These are phyloP conservation scores for Crocidura indochinensis DNA, from an alignment of 2,797 vertebrate species.

Conservation along the genomic window DNA sequence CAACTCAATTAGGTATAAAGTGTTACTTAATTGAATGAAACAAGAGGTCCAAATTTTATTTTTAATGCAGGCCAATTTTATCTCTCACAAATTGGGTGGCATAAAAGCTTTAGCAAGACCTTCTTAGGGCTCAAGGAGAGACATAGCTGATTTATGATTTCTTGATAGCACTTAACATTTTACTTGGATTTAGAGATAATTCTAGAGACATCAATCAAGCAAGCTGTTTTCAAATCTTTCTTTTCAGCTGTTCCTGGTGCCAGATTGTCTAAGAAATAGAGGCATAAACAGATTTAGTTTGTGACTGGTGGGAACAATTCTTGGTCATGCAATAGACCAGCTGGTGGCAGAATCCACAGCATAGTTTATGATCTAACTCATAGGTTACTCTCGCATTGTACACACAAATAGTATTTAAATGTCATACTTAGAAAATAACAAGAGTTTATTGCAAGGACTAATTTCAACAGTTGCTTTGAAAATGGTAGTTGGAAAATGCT, in stretches of 20 bases:
- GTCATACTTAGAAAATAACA: constrained; percentile 21
- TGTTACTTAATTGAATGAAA: constrained; percentile 12
- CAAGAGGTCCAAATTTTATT: constrained; percentile 43
- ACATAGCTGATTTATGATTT: constrained; percentile 74
- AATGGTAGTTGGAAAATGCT: constrained; percentile 35
- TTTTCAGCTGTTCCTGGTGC: constrained; percentile 84
- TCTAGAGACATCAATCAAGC: constrained; percentile 75
- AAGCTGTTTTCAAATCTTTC: constrained; percentile 78
- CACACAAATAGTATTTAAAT: background rate
- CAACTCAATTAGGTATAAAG: constrained; percentile 47
- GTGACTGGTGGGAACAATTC: constrained; percentile 68
- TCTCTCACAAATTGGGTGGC: constrained; percentile 33
- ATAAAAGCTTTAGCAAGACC: constrained; percentile 51
- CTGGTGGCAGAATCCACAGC: constrained; percentile 63
- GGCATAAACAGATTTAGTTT: constrained; percentile 80
- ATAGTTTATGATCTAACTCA: constrained; percentile 24
- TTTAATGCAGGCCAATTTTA: constrained; percentile 33
- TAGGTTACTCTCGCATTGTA: background rate
- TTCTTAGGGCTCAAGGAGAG: constrained; percentile 53
- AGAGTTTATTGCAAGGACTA: constrained; percentile 29
- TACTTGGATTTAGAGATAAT: constrained; percentile 80
- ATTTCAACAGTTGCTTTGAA: constrained; percentile 32
- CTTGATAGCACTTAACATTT: constrained; percentile 81
- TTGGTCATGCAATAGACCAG: constrained; percentile 65
- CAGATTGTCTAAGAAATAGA: constrained; percentile 84